Evolutionary conservation across 2,797 vertebrate genomes (phyloP).

Genomic region (Protosalanx chinensis): DNA sequence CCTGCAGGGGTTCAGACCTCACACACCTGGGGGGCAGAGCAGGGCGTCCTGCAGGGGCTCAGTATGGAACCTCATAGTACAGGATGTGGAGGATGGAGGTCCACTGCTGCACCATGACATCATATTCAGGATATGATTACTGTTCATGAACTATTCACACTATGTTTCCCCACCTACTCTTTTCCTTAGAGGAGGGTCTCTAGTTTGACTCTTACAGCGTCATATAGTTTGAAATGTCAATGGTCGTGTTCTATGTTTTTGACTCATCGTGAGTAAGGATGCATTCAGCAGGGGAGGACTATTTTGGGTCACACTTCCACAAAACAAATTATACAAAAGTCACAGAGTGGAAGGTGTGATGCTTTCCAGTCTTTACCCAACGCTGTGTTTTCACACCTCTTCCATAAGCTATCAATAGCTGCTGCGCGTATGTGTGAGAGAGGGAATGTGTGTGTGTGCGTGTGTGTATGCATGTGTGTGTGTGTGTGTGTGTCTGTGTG

Average conservation of each 20-base stretch:
- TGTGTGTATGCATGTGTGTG: conserved; percentile 18
- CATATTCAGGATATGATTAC: too few relatives aligned
- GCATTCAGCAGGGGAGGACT: conserved; percentile 56
- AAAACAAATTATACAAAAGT: conserved; percentile 67
- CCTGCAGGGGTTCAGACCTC: too few relatives aligned
- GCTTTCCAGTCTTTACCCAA: conserved; percentile 66
- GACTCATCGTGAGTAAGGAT: conserved; percentile 47
- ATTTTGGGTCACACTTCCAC: conserved; percentile 57
- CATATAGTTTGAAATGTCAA: too few relatives aligned
- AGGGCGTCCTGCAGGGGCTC: too few relatives aligned
- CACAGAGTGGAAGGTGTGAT: conserved; percentile 70
- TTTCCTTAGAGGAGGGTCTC: too few relatives aligned
- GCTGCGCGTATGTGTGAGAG: conserved; percentile 29
- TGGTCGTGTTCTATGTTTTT: conserved; percentile 1
- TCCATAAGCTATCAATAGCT: conserved; percentile 58
- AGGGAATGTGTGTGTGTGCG: conserved; percentile 1
- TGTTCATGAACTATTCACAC: too few relatives aligned
- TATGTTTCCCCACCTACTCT: too few relatives aligned
- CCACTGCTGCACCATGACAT: too few relatives aligned
- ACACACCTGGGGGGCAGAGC: too few relatives aligned
- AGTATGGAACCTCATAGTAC: too few relatives aligned
- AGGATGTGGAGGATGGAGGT: too few relatives aligned
- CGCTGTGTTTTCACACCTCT: conserved; percentile 70
- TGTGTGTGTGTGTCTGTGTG: conserved; percentile 17
- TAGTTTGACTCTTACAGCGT: too few relatives aligned